These are phyloP conservation scores for Gambusia yucatana DNA, from an alignment of 2,797 vertebrate genomes.

Conservation along the genomic window DNA sequence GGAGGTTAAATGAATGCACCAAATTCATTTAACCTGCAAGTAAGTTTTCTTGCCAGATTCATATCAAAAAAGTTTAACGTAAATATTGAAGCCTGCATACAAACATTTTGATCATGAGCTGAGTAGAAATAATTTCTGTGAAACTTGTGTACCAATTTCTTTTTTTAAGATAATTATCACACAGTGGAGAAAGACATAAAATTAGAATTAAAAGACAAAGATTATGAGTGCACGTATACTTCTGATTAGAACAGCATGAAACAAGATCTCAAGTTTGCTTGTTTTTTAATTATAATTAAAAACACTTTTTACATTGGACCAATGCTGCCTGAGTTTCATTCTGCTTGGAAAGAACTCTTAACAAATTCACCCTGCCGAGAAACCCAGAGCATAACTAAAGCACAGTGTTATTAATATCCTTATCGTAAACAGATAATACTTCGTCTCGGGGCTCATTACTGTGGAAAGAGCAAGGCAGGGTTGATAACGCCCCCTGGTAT, in stretches of 20 bases:
- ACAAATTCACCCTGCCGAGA: conserved; percentile 62
- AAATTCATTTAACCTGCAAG: not conserved
- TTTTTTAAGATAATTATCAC: not conserved
- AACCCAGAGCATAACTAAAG: conserved; percentile 71
- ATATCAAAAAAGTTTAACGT: not conserved
- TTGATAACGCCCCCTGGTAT: conserved; percentile 72
- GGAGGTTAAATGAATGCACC: not conserved
- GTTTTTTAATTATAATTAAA: not conserved
- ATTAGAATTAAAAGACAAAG: not conserved
- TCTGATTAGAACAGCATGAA: not conserved
- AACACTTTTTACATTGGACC: not conserved
- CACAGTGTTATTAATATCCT: conserved; percentile 80
- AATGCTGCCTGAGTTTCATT: conserved; percentile 18
- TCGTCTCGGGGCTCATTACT: conserved; percentile 75
- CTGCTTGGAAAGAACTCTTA: conserved; percentile 48
- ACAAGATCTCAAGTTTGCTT: not conserved
- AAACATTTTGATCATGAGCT: not conserved
- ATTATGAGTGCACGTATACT: not conserved
- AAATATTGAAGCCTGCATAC: not conserved
- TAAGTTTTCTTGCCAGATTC: not conserved
- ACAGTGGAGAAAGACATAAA: not conserved
- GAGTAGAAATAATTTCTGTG: not conserved
- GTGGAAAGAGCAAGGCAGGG: conserved; percentile 58
- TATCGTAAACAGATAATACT: conserved; percentile 81
- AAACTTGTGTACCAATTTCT: not conserved